These are phyloP conservation scores for Coendou prehensilis DNA, from an alignment of 2,797 vertebrate genomes.

Conservation along the genomic window DNA sequence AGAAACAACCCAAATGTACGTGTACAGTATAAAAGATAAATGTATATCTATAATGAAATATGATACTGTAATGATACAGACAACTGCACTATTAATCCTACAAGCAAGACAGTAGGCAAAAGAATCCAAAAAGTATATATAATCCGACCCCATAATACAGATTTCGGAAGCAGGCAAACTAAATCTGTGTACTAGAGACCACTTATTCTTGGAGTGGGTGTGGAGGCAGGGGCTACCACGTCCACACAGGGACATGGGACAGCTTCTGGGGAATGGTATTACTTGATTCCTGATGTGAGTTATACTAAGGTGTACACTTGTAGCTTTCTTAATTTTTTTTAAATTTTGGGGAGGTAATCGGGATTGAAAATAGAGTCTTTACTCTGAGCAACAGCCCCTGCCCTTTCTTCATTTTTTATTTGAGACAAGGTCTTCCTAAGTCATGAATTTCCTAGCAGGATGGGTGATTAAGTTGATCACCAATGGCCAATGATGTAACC, in stretches of 20 bases:
- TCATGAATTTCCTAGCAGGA: neutral
- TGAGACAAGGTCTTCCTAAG: neutral
- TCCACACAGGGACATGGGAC: neutral
- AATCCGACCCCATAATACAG: neutral
- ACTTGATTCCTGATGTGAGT: neutral
- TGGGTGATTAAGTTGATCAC: neutral
- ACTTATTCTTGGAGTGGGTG: neutral
- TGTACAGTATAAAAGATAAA: neutral
- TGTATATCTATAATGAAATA: neutral
- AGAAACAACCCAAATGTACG: neutral
- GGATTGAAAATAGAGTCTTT: neutral
- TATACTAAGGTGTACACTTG: neutral
- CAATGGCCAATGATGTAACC: neutral
- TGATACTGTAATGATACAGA: neutral
- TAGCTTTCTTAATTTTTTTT: neutral
- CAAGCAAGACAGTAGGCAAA: neutral
- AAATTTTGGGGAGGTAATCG: neutral
- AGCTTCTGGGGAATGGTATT: neutral
- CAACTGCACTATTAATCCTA: neutral
- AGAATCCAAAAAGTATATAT: neutral
- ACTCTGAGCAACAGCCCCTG: neutral
- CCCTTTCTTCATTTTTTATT: neutral
- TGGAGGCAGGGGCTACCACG: neutral
- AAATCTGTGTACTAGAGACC: neutral
- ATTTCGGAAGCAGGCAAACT: neutral